Conservation (phyloP, 2,113 vertebrate species). For the Siphamia tubifer region DNA sequence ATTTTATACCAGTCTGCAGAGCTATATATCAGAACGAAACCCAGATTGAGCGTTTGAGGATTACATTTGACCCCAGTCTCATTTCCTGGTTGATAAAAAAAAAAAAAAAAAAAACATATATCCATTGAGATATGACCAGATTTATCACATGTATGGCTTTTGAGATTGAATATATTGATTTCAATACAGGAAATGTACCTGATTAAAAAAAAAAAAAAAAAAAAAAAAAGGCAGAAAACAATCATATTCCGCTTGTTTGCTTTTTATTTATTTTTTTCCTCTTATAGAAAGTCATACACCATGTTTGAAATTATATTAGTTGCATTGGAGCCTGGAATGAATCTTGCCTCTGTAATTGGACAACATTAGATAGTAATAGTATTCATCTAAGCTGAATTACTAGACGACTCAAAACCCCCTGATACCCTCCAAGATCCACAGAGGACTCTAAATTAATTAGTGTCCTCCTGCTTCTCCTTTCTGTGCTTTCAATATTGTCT, state of each 20-base stretch:
- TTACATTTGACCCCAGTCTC: conserved; percentile 50
- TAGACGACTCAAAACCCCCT: conserved; percentile 56
- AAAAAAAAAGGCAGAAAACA: not conserved
- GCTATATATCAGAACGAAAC: conserved; percentile 32
- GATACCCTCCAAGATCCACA: conserved; percentile 79
- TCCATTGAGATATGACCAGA: conserved; percentile 17
- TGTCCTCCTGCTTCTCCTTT: conserved; percentile 76
- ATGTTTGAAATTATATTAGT: conserved; percentile 21
- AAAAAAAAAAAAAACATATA: conserved; percentile 13
- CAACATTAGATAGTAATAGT: conserved; percentile 61
- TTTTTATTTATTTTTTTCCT: too few species aligned
- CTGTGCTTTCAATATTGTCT: conserved; percentile 61
- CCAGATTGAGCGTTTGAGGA: conserved; percentile 30
- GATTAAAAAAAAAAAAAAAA: not conserved
- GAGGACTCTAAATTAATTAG: conserved; percentile 92
- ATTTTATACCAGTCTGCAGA: conserved; percentile 18
- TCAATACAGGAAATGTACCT: not conserved
- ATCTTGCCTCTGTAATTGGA: conserved; percentile 40
- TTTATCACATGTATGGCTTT: conserved; percentile 28
- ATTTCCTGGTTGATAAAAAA: conserved; percentile 49
- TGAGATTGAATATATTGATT: conserved; percentile 33
- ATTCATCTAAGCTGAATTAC: conserved; percentile 56
- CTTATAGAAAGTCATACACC: not conserved
- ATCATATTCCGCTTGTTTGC: not conserved
- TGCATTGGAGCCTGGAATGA: conserved; percentile 26